Conservation (phyloP, 2,797 vertebrate genomes). For the Hozukius guyotensis region DNA sequence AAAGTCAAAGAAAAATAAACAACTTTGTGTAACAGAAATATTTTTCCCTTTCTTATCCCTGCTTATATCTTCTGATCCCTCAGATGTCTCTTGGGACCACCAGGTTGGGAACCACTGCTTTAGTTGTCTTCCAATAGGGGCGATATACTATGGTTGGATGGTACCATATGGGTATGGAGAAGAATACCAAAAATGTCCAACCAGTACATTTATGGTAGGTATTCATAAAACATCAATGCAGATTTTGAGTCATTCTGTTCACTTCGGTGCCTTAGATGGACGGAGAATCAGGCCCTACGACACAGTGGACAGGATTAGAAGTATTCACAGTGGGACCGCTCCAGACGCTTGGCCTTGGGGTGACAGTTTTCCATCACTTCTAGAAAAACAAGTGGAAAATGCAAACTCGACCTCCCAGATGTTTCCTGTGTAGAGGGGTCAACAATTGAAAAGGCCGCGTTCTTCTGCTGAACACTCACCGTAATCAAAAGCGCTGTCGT, state of each 20-base stretch:
- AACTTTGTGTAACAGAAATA: background rate
- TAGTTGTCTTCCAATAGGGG: background rate
- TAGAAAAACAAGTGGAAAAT: slow-evolving; percentile 58
- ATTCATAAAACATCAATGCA: background rate
- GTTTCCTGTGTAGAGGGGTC: slow-evolving; percentile 64
- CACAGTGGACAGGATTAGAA: slow-evolving; percentile 13
- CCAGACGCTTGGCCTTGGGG: slow-evolving; percentile 40
- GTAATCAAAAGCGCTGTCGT: slow-evolving; percentile 82
- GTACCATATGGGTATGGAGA: background rate
- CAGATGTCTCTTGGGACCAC: background rate
- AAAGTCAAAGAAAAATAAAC: background rate
- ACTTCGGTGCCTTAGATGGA: background rate
- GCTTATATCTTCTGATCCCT: background rate
- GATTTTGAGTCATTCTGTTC: background rate
- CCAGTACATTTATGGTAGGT: background rate
- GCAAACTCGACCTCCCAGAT: slow-evolving; percentile 67
- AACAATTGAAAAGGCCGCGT: slow-evolving; percentile 25
- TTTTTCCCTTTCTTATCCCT: background rate
- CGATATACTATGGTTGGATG: background rate
- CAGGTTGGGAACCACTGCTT: background rate
- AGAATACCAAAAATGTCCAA: background rate
- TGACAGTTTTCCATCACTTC: slow-evolving; percentile 69
- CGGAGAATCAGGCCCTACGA: background rate
- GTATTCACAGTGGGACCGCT: slow-evolving; percentile 26
- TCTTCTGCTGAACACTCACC: slow-evolving; percentile 76